Conservation (phyloP, 2,888 invertebrate genomes). For the Drosophila leonis region DNA sequence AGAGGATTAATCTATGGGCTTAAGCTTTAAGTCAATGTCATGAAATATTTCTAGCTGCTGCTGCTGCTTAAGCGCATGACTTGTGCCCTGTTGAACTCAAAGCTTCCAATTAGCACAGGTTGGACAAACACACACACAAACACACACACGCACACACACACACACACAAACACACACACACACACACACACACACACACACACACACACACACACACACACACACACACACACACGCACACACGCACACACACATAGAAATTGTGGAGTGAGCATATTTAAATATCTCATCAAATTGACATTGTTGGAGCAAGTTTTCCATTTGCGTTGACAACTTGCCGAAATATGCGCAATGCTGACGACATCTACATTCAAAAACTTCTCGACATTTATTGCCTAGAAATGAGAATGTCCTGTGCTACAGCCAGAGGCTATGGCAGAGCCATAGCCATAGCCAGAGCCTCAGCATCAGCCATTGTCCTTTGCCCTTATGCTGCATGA, state of each 20-base stretch:
- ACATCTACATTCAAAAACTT: constrained; percentile 54
- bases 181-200: constrained; percentile 11
- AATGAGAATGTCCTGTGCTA: constrained; percentile 13
- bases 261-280: constrained; percentile 47
- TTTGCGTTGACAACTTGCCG: constrained; percentile 73
- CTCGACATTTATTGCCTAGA: constrained; percentile 69
- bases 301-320: constrained; percentile 69
- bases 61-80: constrained; percentile 1
- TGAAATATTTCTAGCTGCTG: not conserved
- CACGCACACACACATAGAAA: not conserved
- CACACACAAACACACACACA: not conserved
- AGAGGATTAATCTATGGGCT: not conserved
- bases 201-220: constrained; percentile 17
- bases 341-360: constrained; percentile 56
- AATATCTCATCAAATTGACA: constrained; percentile 74
- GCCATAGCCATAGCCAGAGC: not conserved
- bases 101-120: constrained; percentile 61
- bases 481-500: constrained; percentile 1
- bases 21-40: constrained; percentile 3
- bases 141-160: constrained; percentile 7
- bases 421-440: not conserved
- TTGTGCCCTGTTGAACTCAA: constrained; percentile 42
- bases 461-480: not conserved
- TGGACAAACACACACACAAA: constrained; percentile 16
- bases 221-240: constrained; percentile 1